A percentile compares a stretch with the other conserved stretches of the same genome.
These are phyloP conservation scores for Geodia barretti DNA, from an alignment of 37 sponge, comb jelly and placozoan species.

Conservation along the genomic window DNA sequence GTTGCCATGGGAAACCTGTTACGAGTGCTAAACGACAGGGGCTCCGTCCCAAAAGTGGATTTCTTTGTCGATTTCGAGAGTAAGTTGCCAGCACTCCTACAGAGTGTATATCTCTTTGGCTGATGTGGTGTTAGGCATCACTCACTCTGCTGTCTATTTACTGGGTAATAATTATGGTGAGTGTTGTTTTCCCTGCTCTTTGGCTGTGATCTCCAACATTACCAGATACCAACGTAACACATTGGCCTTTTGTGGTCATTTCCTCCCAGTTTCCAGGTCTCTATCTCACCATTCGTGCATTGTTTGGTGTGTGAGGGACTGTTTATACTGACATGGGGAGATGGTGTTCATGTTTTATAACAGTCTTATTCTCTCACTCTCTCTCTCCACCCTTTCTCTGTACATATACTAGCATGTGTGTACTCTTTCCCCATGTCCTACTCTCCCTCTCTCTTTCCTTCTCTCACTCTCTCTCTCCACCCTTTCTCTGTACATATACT, in stretches of 20 bases:
- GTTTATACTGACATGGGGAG: too few relatives aligned
- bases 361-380: too few relatives aligned
- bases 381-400: not conserved
- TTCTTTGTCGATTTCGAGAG: conserved; percentile 92
- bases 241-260: too few relatives aligned
- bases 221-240: too few relatives aligned
- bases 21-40: conserved; percentile 67
- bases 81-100: conserved; percentile 52
- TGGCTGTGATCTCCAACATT: too few relatives aligned
- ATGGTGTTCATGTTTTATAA: too few relatives aligned
- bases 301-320: too few relatives aligned
- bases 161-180: not conserved
- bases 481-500: not conserved
- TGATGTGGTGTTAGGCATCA: not conserved
- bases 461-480: not conserved
- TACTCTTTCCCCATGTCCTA: not conserved
- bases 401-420: not conserved
- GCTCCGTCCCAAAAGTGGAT: conserved; percentile 68
- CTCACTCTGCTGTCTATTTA: not conserved
- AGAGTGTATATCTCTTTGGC: too few relatives aligned
- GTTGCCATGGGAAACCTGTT: conserved; percentile 83
- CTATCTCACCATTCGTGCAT: too few relatives aligned
- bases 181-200: not conserved
- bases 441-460: too few relatives aligned
- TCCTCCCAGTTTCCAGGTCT: too few relatives aligned